These are phyloP conservation scores for Trichonephila clavipes DNA, from an alignment of 1,140 invertebrate species.

Conservation along the genomic window DNA sequence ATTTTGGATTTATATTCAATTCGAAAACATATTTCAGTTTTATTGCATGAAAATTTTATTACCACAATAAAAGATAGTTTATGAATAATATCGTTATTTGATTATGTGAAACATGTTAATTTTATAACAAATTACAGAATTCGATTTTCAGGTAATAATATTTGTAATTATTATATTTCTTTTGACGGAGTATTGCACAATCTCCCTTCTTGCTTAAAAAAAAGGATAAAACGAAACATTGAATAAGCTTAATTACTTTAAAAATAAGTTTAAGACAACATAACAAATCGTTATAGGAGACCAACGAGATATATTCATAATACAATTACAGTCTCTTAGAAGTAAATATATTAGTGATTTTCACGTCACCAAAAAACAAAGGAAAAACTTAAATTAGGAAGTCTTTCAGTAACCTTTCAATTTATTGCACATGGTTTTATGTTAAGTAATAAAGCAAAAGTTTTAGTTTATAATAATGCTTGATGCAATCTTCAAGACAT, in stretches of 20 bases:
- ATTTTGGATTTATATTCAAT: too few species aligned
- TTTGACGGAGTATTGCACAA: constrained; percentile 2
- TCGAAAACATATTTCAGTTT: too few species aligned
- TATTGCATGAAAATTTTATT: too few species aligned
- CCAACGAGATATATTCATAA: too few species aligned
- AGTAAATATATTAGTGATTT: not conserved
- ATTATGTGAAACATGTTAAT: not conserved
- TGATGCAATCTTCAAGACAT: not conserved
- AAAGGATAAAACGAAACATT: not conserved
- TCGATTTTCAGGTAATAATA: not conserved
- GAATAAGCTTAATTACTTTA: too few species aligned
- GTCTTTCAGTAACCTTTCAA: not conserved
- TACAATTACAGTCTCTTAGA: too few species aligned
- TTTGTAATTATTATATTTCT: not conserved
- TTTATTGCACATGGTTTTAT: not conserved
- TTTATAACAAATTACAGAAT: not conserved
- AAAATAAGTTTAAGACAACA: too few species aligned
- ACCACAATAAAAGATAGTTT: too few species aligned
- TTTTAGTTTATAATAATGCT: not conserved
- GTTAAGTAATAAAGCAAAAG: not conserved
- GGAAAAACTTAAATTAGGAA: not conserved
- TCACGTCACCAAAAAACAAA: not conserved
- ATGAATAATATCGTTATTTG: too few species aligned
- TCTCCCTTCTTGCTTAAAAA: not conserved
- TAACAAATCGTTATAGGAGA: too few species aligned